phyloP scores from a whole-genome alignment of 1,140 invertebrate genomes.

The Conus ventricosus region DNA sequence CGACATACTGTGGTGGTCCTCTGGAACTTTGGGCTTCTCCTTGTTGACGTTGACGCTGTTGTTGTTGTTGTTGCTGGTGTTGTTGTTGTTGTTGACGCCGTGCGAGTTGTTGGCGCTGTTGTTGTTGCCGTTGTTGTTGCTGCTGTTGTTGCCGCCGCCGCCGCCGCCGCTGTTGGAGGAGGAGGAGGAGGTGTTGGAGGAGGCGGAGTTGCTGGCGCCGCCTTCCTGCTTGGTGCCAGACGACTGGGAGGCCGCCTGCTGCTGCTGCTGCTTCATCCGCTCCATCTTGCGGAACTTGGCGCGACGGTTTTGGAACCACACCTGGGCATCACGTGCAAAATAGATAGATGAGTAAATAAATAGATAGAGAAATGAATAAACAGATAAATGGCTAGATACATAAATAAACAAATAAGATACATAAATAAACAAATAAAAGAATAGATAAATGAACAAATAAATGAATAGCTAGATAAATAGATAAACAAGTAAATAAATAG shows the following conservation, averaged over 20 bases:
- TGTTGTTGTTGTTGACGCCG: slow-evolving; percentile 8
- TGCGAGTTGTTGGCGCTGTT: slow-evolving; percentile 32
- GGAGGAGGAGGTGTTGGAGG: slow-evolving; percentile 35
- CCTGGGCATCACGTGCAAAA: slow-evolving; percentile 77
- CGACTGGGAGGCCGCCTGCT: slow-evolving; percentile 40
- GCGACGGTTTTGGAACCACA: slow-evolving; percentile 96
- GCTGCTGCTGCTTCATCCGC: slow-evolving; percentile 59
- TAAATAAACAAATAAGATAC: too few relatives aligned
- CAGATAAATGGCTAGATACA: too few relatives aligned
- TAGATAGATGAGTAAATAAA: too few relatives aligned
- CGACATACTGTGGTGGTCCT: slow-evolving; percentile 43
- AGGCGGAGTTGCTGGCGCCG: slow-evolving; percentile 35
- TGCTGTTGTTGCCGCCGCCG: slow-evolving; percentile 43
- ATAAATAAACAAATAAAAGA: too few relatives aligned
- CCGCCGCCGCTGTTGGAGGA: slow-evolving; percentile 36
- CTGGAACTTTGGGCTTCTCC: slow-evolving; percentile 45
- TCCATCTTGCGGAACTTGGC: slow-evolving; percentile 85
- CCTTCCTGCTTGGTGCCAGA: slow-evolving; percentile 33
- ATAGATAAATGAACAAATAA: too few relatives aligned
- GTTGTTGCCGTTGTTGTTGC: slow-evolving; percentile 38
- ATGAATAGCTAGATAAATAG: too few relatives aligned
- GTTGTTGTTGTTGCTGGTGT: slow-evolving; percentile 36
- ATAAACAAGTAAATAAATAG: too few relatives aligned
- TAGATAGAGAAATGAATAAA: too few relatives aligned
- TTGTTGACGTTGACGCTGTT: slow-evolving; percentile 44